Conservation (phyloP, 2,888 invertebrate species). For the Eulithis prunata region DNA sequence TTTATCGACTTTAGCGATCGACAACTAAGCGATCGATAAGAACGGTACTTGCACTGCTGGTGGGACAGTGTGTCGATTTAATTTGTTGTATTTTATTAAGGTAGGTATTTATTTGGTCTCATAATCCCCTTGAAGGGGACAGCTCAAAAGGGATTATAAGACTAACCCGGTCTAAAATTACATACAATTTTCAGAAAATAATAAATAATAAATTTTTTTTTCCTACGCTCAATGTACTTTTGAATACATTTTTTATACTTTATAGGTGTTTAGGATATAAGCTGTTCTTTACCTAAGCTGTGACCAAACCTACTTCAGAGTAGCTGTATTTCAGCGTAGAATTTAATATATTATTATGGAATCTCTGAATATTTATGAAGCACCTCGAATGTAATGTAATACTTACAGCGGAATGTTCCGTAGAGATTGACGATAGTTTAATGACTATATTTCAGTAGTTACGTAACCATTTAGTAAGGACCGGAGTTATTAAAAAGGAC, state of each 20-base stretch:
- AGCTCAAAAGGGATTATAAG: too few relatives aligned
- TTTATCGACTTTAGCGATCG: too few relatives aligned
- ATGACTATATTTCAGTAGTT: slow-evolving; percentile 28
- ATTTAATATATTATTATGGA: slow-evolving; percentile 44
- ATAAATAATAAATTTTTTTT: too few relatives aligned
- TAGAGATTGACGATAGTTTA: slow-evolving; percentile 37
- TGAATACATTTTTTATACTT: background rate
- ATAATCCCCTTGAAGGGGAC: too few relatives aligned
- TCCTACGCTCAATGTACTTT: background rate
- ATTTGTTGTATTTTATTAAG: too few relatives aligned
- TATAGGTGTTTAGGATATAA: background rate
- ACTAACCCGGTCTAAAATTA: too few relatives aligned
- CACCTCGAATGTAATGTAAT: slow-evolving; percentile 39
- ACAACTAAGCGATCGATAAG: too few relatives aligned
- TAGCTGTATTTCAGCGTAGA: slow-evolving; percentile 41
- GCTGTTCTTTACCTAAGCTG: slow-evolving; percentile 9
- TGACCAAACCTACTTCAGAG: slow-evolving; percentile 32
- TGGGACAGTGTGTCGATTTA: too few relatives aligned
- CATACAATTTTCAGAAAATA: too few relatives aligned
- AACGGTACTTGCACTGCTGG: too few relatives aligned
- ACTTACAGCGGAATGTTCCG: slow-evolving; percentile 36
- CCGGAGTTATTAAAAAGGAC: slow-evolving; percentile 9
- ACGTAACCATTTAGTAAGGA: slow-evolving; percentile 29
- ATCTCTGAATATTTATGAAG: slow-evolving; percentile 46
- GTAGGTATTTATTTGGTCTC: too few relatives aligned